Evolutionary conservation across 2,888 invertebrate genomes (phyloP), one percentile per base, ranked within the genome.

Genomic region (Drepana falcataria): DNA sequence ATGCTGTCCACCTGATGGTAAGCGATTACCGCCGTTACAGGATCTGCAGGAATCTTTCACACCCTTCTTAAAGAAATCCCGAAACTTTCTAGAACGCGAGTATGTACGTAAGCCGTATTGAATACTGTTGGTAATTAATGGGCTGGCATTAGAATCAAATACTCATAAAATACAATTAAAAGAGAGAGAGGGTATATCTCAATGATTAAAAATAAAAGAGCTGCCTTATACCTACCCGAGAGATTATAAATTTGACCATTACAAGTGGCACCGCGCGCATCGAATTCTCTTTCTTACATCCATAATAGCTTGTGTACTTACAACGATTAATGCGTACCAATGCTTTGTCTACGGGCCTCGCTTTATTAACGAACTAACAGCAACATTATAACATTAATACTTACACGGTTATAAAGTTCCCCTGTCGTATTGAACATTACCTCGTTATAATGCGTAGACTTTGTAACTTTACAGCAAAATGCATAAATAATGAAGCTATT

Each of bases 131-230:
- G 90, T 89, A 88, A 90, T 89, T 89, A 90, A 91, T 90, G 87
- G 87, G 76, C 83, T 79, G 70, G 82, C 82, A 91, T 91, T 90
- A 90, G 90, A 91, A 91, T 91, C 91, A 90, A 90, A 91, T 87
- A 87, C 88, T 87, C 90, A 90, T 90, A 90, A 91, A 91, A 91
- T 89, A 91, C 90, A 91, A 91, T 91, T 89, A 90, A 90, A 89
- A 87, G 85, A 78, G 79, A 86, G 82, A 87, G 84, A 85, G 81
- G 80, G 78, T 79, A 84, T 81, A 85, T 83, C 79, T 85, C 77
- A 73, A 70, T 75, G 84, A 82, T 81, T 77, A 73, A 87, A 88
- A 89, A 89, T 84, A 87, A 89, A 87, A 86, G 81, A 87, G 79
- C 64, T 73, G 71, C 70, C 75, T 81, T 80, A 83, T 88, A 89